Conservation (phyloP, 2,888 invertebrate species). For the Polymixis lichenea region DNA sequence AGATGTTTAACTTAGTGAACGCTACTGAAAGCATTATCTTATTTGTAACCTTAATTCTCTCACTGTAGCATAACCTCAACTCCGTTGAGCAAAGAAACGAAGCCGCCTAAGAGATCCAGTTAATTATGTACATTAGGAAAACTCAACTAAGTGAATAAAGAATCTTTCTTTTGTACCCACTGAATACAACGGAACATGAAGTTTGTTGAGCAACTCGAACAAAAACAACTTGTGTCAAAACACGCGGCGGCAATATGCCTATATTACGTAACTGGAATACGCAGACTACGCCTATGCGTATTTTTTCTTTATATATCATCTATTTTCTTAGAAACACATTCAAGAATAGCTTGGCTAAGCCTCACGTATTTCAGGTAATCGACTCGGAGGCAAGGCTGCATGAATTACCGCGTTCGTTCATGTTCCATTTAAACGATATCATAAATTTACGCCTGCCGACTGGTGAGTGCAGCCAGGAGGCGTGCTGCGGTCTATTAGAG, state of each 20-base stretch:
- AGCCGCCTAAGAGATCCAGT: constrained; percentile 47
- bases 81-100: constrained; percentile 45
- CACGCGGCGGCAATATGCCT: constrained; percentile 32
- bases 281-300: constrained; percentile 17
- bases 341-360: constrained; percentile 12
- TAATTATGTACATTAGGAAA: constrained; percentile 60
- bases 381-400: constrained; percentile 46
- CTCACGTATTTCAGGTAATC: constrained; percentile 51
- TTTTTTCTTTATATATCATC: constrained; percentile 15
- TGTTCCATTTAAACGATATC: constrained; percentile 63
- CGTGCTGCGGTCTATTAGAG: constrained; percentile 58
- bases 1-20: not conserved
- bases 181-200: constrained; percentile 48
- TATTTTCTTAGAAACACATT: constrained; percentile 20
- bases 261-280: constrained; percentile 33
- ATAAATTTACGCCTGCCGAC: constrained; percentile 57
- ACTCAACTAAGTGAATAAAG: constrained; percentile 60
- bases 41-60: constrained; percentile 30
- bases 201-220: constrained; percentile 52
- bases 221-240: constrained; percentile 47
- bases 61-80: constrained; percentile 32
- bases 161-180: constrained; percentile 58
- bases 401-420: constrained; percentile 52
- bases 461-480: constrained; percentile 48
- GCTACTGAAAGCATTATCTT: constrained; percentile 12